Conservation (phyloP, 2,888 invertebrate species). For the Branchinecta sandiegonensis region DNA sequence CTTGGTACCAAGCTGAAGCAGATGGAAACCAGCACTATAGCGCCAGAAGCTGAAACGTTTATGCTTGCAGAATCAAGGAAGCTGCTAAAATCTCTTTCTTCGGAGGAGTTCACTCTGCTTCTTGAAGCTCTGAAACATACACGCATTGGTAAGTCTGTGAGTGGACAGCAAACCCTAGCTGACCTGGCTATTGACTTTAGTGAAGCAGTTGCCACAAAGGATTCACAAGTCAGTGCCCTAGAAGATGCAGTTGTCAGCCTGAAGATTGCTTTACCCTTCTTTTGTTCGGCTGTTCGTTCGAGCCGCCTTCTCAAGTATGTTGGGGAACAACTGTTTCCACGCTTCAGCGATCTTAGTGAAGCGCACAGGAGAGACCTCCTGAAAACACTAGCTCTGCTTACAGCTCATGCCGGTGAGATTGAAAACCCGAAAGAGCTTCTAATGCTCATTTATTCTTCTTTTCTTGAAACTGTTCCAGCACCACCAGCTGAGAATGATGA, state of each 20-base stretch:
- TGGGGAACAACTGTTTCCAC: neutral
- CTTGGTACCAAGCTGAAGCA: slow-evolving; percentile 64
- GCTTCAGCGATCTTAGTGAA: neutral
- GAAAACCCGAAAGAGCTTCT: neutral
- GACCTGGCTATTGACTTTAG: slow-evolving; percentile 55
- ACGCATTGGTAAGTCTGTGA: slow-evolving; percentile 60
- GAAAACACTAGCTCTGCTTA: neutral
- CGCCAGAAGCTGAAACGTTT: slow-evolving; percentile 68
- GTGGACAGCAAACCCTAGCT: slow-evolving; percentile 72
- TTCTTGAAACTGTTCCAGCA: neutral
- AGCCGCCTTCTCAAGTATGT: slow-evolving; percentile 12
- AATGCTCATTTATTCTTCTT: neutral
- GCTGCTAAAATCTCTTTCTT: slow-evolving; percentile 56
- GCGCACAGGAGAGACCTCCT: neutral
- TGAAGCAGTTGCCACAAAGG: slow-evolving; percentile 6
- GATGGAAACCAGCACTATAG: slow-evolving; percentile 58
- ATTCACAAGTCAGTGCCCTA: neutral
- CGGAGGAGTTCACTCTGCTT: slow-evolving; percentile 77
- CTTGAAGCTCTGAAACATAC: slow-evolving; percentile 72
- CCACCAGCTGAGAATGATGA: slow-evolving; percentile 30
- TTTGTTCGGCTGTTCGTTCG: slow-evolving; percentile 14
- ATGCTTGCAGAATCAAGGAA: slow-evolving; percentile 50
- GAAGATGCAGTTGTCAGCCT: neutral
- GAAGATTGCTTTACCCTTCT: neutral
- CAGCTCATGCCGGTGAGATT: slow-evolving; percentile 4